A percentile compares a stretch with the other conserved stretches of the same genome.
phyloP scores from a whole-genome alignment of 2,888 invertebrate species.

The Lepidochrysops patricia region DNA sequence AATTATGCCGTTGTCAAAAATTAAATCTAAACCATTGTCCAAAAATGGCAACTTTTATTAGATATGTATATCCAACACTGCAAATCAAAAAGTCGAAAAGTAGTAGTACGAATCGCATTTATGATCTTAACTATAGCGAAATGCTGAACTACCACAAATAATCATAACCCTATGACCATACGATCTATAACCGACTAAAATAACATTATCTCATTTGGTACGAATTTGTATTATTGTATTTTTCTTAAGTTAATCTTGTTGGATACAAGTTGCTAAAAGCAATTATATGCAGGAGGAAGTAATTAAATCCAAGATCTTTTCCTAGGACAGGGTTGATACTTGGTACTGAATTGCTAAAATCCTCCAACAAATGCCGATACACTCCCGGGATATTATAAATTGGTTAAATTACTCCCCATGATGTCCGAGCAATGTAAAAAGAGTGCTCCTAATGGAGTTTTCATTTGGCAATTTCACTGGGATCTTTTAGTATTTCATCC shows the following conservation, averaged over 20 bases:
- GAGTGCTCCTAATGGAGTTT: neutral
- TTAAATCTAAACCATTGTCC: neutral
- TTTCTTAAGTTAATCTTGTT: neutral
- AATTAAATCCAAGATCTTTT: neutral
- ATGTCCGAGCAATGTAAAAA: neutral
- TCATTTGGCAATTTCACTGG: neutral
- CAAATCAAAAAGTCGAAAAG: too few species aligned
- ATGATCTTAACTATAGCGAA: too few species aligned
- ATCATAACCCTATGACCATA: too few species aligned
- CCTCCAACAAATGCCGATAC: neutral
- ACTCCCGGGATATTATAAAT: neutral
- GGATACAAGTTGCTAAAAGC: neutral
- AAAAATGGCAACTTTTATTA: too few species aligned
- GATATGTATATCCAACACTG: too few species aligned
- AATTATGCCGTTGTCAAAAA: neutral
- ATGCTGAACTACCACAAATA: too few species aligned
- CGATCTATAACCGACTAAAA: too few species aligned
- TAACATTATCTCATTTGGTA: too few species aligned
- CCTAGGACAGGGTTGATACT: neutral
- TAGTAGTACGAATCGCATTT: too few species aligned
- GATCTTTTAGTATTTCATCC: constrained; percentile 43
- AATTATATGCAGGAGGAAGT: neutral
- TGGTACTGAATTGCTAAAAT: neutral
- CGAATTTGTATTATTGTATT: too few species aligned
- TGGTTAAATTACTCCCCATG: neutral